Conservation (phyloP, 2,797 vertebrate genomes). For the Pelochelys cantorii region DNA sequence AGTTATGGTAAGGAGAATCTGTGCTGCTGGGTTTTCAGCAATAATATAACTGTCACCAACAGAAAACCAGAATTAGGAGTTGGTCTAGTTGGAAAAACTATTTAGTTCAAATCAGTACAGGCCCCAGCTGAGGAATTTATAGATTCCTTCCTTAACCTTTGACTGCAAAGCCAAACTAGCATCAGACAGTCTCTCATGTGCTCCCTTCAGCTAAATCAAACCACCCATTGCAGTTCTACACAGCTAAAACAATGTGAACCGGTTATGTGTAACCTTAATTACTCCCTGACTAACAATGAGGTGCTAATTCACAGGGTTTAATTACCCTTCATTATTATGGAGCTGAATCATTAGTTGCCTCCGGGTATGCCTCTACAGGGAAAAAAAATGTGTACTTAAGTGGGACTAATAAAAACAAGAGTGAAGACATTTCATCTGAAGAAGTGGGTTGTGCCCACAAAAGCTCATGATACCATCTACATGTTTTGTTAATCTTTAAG, state of each 20-base stretch:
- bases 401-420: background rate
- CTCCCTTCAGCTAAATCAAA: background rate
- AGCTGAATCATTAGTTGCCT: background rate
- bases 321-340: background rate
- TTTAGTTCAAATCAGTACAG: background rate
- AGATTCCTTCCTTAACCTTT: background rate
- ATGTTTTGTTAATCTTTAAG: too few species aligned
- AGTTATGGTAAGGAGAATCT: background rate
- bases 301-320: background rate
- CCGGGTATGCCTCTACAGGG: background rate
- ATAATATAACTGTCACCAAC: background rate
- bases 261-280: background rate
- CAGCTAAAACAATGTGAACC: background rate
- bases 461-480: too few species aligned
- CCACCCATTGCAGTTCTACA: background rate
- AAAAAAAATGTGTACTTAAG: background rate
- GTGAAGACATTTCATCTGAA: background rate
- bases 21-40: background rate
- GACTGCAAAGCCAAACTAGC: background rate
- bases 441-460: too few species aligned
- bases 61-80: background rate
- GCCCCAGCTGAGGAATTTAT: fast-evolving
- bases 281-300: fast-evolving
- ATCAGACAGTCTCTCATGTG: background rate
- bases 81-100: background rate